phyloP scores from a whole-genome alignment of 30 jellyfish, hydroid and myxozoan genomes.

The Phacellophora camtschatica region DNA sequence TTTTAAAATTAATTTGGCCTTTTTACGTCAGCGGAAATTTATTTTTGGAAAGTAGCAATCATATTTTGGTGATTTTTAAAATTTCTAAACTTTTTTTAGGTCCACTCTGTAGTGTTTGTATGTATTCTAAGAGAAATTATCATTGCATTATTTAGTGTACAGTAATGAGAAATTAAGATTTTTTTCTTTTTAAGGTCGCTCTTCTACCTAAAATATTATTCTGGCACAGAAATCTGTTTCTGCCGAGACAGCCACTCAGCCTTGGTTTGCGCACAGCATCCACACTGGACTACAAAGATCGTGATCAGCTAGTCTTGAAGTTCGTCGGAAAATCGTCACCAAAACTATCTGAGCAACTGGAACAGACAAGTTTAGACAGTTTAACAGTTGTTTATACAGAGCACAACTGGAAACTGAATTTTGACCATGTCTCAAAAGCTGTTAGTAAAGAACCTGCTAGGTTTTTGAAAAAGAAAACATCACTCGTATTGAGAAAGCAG shows the following conservation, averaged over 20 bases:
- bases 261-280: conserved; percentile 50
- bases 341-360: conserved; percentile 32
- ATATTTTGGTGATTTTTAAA: no score
- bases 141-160: no score
- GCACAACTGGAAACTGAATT: conserved; percentile 37
- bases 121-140: no score
- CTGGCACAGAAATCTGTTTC: conserved; percentile 51
- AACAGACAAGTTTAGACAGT: conserved; percentile 10
- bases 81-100: no score
- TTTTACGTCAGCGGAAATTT: no score
- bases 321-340: conserved; percentile 20
- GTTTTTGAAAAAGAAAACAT: neutral
- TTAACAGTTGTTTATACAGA: neutral
- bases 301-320: conserved; percentile 23
- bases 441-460: neutral
- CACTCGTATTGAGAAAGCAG: neutral
- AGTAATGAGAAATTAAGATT: no score
- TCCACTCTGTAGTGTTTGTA: no score
- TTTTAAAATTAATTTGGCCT: no score
- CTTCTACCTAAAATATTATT: conserved; percentile 19
- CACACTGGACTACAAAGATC: conserved; percentile 47
- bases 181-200: conserved; percentile 8
- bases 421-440: neutral
- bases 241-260: conserved; percentile 44
- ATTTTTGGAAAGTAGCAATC: no score